Evolutionary conservation across 2,888 invertebrate species (phyloP).

Genomic region (Caenorhabditis sp.): DNA sequence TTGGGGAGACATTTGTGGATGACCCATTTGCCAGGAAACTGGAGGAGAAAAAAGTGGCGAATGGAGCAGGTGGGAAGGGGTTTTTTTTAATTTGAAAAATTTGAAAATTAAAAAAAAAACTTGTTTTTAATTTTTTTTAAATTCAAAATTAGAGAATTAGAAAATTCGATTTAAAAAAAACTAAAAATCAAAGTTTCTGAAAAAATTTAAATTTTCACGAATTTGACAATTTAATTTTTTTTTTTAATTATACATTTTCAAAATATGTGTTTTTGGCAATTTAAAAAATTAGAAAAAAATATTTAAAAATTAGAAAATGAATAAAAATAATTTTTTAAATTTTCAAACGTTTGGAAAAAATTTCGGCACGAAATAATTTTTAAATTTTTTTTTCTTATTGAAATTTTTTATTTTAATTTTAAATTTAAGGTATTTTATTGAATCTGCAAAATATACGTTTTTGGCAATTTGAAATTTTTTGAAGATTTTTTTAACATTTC

Average conservation of each 20-base stretch:
- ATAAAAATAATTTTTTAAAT: background rate
- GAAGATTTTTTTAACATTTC: background rate
- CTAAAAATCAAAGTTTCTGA: no score
- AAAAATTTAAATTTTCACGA: no score
- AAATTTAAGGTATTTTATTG: no score
- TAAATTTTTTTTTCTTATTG: no score
- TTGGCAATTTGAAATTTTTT: background rate
- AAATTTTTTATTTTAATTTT: no score
- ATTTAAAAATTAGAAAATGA: no score
- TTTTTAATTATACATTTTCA: no score
- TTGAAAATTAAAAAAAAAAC: background rate
- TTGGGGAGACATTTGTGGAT: constrained; percentile 68
- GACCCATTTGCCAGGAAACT: constrained; percentile 57
- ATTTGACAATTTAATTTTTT: no score
- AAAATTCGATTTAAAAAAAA: no score
- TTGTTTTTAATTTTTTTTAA: background rate
- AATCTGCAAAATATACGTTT: no score
- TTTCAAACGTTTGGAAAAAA: background rate
- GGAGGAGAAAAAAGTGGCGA: background rate
- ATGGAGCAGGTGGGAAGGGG: background rate
- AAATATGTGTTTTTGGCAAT: no score
- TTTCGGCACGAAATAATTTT: background rate
- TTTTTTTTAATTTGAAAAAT: background rate
- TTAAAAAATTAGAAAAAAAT: no score
- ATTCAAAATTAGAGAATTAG: background rate